A percentile compares a stretch with the other conserved stretches of the same genome.
phyloP scores from a whole-genome alignment of 2,888 invertebrate species.

The Campoletis raptor region DNA sequence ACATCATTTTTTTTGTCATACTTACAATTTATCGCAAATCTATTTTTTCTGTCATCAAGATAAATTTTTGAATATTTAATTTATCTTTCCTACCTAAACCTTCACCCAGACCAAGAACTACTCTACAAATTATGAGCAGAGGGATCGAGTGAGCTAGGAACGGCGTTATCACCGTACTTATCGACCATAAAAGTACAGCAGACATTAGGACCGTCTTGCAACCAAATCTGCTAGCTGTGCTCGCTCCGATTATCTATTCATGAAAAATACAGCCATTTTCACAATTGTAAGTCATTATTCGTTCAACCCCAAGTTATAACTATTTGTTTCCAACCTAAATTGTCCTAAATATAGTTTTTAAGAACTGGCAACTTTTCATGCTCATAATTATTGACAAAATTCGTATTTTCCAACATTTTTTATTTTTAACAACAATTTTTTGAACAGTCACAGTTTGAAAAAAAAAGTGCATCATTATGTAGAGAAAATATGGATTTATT shows the following conservation, averaged over 20 bases:
- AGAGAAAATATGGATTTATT: neutral
- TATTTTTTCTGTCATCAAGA: neutral
- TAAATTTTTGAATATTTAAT: neutral
- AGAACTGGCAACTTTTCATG: neutral
- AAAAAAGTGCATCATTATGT: neutral
- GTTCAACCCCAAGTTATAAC: neutral
- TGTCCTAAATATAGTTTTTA: neutral
- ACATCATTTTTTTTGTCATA: neutral
- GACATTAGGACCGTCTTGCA: slow-evolving; percentile 89
- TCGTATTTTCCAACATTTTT: neutral
- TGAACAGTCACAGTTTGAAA: neutral
- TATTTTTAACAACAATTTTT: too few relatives aligned
- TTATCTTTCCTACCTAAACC: slow-evolving; percentile 87
- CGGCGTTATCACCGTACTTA: slow-evolving; percentile 90
- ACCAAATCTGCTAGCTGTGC: slow-evolving; percentile 89
- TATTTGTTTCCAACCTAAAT: neutral
- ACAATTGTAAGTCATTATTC: neutral
- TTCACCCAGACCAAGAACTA: slow-evolving; percentile 90
- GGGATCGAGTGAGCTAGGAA: slow-evolving; percentile 89
- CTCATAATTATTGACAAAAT: neutral
- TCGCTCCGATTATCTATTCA: slow-evolving; percentile 88
- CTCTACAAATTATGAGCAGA: slow-evolving; percentile 88
- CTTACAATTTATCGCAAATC: neutral
- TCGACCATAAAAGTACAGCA: slow-evolving; percentile 90
- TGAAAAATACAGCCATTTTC: neutral